Base-by-base conservation (phyloP, 2,113 vertebrate genomes). In the Cettia cetti region DNA sequence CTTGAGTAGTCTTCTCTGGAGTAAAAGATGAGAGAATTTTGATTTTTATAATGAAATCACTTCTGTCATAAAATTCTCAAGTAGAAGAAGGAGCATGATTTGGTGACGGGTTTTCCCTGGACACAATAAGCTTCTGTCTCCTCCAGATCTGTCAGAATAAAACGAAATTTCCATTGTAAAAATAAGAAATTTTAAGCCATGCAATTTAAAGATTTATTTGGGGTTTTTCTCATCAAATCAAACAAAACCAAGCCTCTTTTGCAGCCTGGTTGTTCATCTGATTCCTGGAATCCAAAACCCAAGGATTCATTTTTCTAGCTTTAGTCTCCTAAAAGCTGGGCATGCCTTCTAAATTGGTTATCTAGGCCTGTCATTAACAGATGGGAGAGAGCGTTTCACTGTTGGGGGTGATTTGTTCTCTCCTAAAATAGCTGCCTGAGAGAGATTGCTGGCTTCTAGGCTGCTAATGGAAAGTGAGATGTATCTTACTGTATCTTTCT, bases 361-460 rank as follows among this genome's bases (percentile, higher is more conserved):
- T 92, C 82, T 65, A 83, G 89, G 86, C 88, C 42, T 95, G 80
- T 90, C 91, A 93, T 97, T 96, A 97, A 86, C 94, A 97, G 96
- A 95, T 96, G 96, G 94, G 44, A 96, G 92, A 70, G 82, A 54
- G 52, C 1, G 33, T 76, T 93, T 96, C 91, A n/a, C 96, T 90
- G 72, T 86, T 86, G 95, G 91, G 82, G 86, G 95, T 94, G 91
- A 95, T 94, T 81, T 96, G 86, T 92, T 95, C 91, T 72, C 76
- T 94, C 83, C 82, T 86, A 59, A 94, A 97, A 96, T 96, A 96
- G 91, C 91, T 95, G 82, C 70, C 70, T 66, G 44, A 87, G 91
- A 96, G 89, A 91, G 84, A 95, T 91, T 0, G 0, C 76, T 90
- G 89, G 13, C 86, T 95, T 90, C 63, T 66, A 83, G 60, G 69